Evolutionary conservation across 1,140 invertebrate species (phyloP).

Genomic region (Drepana arcuata): DNA sequence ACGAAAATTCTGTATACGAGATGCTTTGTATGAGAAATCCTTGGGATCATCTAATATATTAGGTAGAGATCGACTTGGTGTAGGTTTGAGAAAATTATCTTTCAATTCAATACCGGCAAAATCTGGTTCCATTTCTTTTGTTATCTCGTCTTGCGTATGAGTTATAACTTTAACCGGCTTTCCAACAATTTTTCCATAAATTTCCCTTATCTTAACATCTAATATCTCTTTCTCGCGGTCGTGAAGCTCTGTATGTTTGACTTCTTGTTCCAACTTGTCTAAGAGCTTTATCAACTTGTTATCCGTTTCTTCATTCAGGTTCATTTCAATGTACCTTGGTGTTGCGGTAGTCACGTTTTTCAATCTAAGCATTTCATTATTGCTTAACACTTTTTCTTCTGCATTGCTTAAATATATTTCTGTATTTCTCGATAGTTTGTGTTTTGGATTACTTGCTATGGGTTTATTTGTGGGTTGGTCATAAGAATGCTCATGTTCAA

Average conservation of each 20-base stretch:
- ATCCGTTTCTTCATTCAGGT: slow-evolving; percentile 15
- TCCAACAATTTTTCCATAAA: slow-evolving; percentile 22
- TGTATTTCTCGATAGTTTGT: slow-evolving; percentile 2
- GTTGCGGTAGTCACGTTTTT: too few species aligned
- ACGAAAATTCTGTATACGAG: too few species aligned
- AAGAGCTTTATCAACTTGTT: slow-evolving; percentile 28
- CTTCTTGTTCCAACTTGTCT: slow-evolving; percentile 36
- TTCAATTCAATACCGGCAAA: neutral
- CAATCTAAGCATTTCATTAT: too few species aligned
- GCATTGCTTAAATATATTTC: neutral
- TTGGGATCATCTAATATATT: too few species aligned
- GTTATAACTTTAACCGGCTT: slow-evolving; percentile 5
- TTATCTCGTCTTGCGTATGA: slow-evolving; percentile 1
- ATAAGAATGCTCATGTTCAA: neutral
- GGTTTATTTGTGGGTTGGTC: slow-evolving; percentile 1
- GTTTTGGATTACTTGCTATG: slow-evolving; percentile 11
- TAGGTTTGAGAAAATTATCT: neutral
- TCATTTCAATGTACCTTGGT: neutral
- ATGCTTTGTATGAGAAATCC: too few species aligned
- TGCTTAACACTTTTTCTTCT: too few species aligned
- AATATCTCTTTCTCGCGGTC: slow-evolving; percentile 30
- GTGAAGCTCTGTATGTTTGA: slow-evolving; percentile 24
- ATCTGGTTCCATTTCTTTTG: neutral
- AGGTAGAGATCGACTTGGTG: neutral
- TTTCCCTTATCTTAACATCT: slow-evolving; percentile 36